Percentiles rank a stretch among this genome's conserved stretches.
Conservation (phyloP, 64 coral and sea anemone genomes). For the Porites lutea region DNA sequence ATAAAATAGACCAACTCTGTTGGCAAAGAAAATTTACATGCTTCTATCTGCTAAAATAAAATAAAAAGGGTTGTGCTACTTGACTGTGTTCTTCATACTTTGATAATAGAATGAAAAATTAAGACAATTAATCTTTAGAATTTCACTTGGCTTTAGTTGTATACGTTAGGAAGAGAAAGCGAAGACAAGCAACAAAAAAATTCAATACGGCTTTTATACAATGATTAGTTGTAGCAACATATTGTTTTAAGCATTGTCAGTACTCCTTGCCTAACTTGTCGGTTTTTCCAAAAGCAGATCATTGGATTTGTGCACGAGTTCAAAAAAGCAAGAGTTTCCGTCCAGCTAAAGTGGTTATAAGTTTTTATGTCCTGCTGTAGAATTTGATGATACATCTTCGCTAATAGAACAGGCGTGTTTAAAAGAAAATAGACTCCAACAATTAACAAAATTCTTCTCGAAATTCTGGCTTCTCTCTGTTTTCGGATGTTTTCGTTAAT, state of each 20-base stretch:
- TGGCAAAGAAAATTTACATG: too few relatives aligned
- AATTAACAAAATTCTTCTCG: constrained; percentile 56
- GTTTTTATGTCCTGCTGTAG: constrained; percentile 1
- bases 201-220: background rate
- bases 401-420: constrained; percentile 70
- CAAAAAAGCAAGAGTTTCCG: constrained; percentile 72
- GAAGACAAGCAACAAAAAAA: too few relatives aligned
- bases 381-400: constrained; percentile 60
- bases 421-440: constrained; percentile 70
- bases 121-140: too few relatives aligned
- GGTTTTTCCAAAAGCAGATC: constrained; percentile 69
- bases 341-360: constrained; percentile 75
- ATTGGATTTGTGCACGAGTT: constrained; percentile 75
- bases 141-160: too few relatives aligned
- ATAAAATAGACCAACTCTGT: too few relatives aligned
- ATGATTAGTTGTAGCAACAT: background rate
- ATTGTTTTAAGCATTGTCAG: background rate
- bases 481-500: constrained; percentile 6
- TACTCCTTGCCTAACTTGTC: background rate
- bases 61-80: too few relatives aligned
- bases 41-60: too few relatives aligned
- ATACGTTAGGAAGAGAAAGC: too few relatives aligned
- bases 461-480: constrained; percentile 25
- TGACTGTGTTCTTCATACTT: too few relatives aligned
- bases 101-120: too few relatives aligned